These are phyloP conservation scores for Polietes domitor DNA, from an alignment of 2,888 invertebrate species.

Conservation along the genomic window DNA sequence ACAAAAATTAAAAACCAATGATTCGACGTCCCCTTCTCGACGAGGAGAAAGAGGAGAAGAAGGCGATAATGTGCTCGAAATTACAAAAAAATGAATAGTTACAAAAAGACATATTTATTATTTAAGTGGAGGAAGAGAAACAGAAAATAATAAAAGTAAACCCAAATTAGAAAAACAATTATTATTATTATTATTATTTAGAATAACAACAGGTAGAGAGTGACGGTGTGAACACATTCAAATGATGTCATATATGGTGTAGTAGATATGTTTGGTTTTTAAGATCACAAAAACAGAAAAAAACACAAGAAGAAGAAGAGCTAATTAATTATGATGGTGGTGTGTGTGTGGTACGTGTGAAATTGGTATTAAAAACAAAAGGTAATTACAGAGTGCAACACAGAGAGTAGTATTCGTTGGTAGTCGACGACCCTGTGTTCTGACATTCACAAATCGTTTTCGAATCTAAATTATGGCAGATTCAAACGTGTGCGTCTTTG, in stretches of 20 bases:
- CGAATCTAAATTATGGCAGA: too few relatives aligned
- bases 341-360: neutral
- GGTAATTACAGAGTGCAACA: neutral
- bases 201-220: conserved; percentile 23
- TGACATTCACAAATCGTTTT: neutral
- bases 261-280: conserved; percentile 32
- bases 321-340: conserved; percentile 18
- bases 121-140: conserved; percentile 43
- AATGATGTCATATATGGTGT: conserved; percentile 46
- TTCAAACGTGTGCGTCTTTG: too few relatives aligned
- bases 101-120: conserved; percentile 50
- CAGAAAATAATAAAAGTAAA: conserved; percentile 31
- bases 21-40: neutral
- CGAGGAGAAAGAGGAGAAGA: neutral
- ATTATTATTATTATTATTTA: conserved; percentile 5
- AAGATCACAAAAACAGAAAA: conserved; percentile 38
- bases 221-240: conserved; percentile 60
- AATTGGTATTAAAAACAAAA: conserved; percentile 52
- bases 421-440: neutral
- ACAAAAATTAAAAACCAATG: conserved; percentile 45
- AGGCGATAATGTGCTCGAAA: conserved; percentile 51
- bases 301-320: conserved; percentile 35
- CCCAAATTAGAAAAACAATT: conserved; percentile 41
- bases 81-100: conserved; percentile 47
- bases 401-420: neutral